Evolutionary conservation across 2,888 invertebrate genomes (phyloP).

Genomic region (Phortica okadai): DNA sequence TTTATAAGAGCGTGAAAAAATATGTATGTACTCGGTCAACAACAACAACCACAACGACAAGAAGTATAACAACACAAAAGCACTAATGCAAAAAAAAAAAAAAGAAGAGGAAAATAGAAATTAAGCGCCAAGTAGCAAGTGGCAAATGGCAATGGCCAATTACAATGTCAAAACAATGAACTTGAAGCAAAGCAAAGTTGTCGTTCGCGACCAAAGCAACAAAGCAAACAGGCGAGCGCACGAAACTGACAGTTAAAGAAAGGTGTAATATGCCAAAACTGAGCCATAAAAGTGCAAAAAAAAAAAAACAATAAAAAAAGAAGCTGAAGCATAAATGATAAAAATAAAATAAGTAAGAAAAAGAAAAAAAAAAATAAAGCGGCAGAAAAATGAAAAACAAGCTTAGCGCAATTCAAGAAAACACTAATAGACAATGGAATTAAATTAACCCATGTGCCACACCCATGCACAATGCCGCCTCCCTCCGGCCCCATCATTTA

Average conservation of each 20-base stretch:
- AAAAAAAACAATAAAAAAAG: not conserved
- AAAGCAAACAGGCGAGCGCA: not conserved
- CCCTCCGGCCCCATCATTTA: not conserved
- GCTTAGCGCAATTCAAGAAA: not conserved
- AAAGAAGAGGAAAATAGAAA: not conserved
- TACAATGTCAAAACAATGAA: slow-evolving; percentile 21
- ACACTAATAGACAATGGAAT: slow-evolving; percentile 28
- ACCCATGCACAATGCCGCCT: too few relatives aligned
- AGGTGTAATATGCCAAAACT: slow-evolving; percentile 15
- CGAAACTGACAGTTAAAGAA: not conserved
- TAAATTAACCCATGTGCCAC: slow-evolving; percentile 24
- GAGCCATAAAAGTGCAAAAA: not conserved
- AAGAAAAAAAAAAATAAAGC: not conserved
- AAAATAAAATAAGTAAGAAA: not conserved
- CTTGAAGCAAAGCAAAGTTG: not conserved
- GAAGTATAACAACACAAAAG: too few relatives aligned
- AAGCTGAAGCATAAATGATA: not conserved
- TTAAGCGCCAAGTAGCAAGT: not conserved
- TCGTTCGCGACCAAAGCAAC: not conserved
- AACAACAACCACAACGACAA: too few relatives aligned
- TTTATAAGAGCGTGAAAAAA: not conserved
- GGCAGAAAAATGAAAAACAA: slow-evolving; percentile 15
- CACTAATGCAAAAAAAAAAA: too few relatives aligned
- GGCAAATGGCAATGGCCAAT: not conserved
- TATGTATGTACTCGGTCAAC: not conserved